Conservation (phyloP, 2,113 vertebrate genomes). For the Nothoprocta perdicaria region DNA sequence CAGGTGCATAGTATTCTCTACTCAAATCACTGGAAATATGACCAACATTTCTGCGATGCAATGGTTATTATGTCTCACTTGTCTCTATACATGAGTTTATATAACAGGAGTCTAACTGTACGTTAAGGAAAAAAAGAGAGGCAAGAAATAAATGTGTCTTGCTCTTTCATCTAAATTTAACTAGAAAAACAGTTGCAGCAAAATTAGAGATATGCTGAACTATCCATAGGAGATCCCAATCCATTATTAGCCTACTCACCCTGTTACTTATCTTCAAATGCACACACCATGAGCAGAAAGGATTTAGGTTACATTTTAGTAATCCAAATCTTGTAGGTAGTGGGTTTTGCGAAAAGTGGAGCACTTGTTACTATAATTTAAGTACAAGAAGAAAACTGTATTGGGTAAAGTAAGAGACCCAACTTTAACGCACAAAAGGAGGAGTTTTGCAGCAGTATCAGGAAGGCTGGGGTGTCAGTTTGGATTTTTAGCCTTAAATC, state of each 20-base stretch:
- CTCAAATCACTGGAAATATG: neutral
- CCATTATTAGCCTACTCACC: conserved; percentile 63
- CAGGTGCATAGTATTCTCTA: neutral
- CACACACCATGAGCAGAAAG: conserved; percentile 57
- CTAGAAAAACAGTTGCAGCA: conserved; percentile 16
- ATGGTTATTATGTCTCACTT: neutral
- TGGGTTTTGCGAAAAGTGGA: conserved; percentile 65
- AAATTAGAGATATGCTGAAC: conserved; percentile 59
- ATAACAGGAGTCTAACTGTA: neutral
- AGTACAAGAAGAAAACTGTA: neutral
- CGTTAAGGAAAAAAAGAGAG: neutral
- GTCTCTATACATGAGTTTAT: neutral
- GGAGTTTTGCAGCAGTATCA: neutral
- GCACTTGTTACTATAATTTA: conserved; percentile 67
- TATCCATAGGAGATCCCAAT: conserved; percentile 47
- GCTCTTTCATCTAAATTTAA: conserved; percentile 53
- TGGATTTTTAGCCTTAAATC: conserved; percentile 45
- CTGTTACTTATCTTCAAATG: conserved; percentile 68
- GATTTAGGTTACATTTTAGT: conserved; percentile 66
- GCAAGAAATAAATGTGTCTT: neutral
- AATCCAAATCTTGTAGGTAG: conserved; percentile 72
- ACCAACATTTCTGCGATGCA: neutral
- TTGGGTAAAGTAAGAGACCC: conserved; percentile 23
- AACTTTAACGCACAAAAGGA: conserved; percentile 26
- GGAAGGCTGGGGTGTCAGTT: conserved; percentile 24